Evolutionary conservation across 92 coral and sea anemone species (phyloP), one percentile per base, ranked within the genome.

Genomic region (Blastomussa wellsi): DNA sequence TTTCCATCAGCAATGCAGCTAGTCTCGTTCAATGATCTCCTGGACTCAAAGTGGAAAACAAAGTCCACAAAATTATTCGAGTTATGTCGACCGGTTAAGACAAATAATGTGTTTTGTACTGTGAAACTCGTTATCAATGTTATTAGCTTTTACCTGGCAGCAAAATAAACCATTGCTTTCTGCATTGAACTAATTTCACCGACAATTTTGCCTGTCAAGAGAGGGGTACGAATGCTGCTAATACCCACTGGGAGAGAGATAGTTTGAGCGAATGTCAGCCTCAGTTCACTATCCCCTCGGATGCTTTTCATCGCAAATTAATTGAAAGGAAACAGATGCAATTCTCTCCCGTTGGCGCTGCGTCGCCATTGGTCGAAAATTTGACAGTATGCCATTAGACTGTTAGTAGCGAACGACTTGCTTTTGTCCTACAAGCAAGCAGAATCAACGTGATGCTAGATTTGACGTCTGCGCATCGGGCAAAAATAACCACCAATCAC

Each of bases 301-400:
- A 68, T 71, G 81, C 72, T 89, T 89, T 84, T 86, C 93, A 90
- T 94, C 90, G 89, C 86, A 88, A 86, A 94, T 94, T 92, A 94
- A 94, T 92, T 88, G 89, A 55, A 85, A 74, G 88, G 87, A 86
- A 92, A 94, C 97, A 94, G 91, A 92, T 90, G 95, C 95, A 82
- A 62, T 86, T 89, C 85, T 88, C 62, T 78, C 84, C 79, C 83
- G 13, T 67, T 77, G 32, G 42, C 67, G 42, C 67, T 69, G 81
- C 31, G 32, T 22, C 38, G 35, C 70, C 70, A 94, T 94, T 94
- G 98, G 98, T 79, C 24, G 83, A 76, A 49, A 16, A 47, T 72
- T 55, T 82, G 98, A 82, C 91, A 73, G 83, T 19, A 65, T 88
- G 92, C 89, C 95, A 88, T 84, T 55, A 51, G 37, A 57, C 69